Evolutionary conservation across 2,113 vertebrate species (phyloP).

Genomic region (Leucoraja erinaceus): DNA sequence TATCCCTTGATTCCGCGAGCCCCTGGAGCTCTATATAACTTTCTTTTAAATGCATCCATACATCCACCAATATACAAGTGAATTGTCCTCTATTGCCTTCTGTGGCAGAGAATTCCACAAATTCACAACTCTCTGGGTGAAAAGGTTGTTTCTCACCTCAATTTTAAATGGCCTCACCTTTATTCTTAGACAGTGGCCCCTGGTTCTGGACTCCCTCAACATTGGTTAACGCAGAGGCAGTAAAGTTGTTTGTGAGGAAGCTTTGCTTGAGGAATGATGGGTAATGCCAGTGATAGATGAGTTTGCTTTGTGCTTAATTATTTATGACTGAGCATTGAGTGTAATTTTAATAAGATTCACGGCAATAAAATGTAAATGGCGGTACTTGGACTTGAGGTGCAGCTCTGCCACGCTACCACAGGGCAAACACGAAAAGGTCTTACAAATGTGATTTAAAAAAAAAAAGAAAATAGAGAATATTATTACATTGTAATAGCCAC

Average conservation of each 20-base stretch:
- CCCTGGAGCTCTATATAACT: no score
- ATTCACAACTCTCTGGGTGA: no score
- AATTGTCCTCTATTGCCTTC: no score
- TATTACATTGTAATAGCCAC: slow-evolving; percentile 29
- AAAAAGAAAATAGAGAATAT: slow-evolving; percentile 23
- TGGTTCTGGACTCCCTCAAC: no score
- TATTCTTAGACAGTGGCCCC: no score
- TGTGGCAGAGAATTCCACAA: no score
- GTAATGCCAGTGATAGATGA: slow-evolving; percentile 34
- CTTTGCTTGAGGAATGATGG: slow-evolving; percentile 32
- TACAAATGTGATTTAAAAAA: slow-evolving; percentile 17
- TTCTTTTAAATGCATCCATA: no score
- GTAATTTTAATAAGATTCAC: slow-evolving; percentile 39
- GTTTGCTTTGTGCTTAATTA: slow-evolving; percentile 37
- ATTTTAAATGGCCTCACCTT: no score
- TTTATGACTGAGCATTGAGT: slow-evolving; percentile 29
- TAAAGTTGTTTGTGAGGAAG: slow-evolving; percentile 24
- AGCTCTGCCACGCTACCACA: background rate
- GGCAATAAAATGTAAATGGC: slow-evolving; percentile 31
- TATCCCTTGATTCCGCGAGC: no score
- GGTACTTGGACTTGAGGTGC: slow-evolving; percentile 16
- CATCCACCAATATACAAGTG: no score
- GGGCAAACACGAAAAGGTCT: slow-evolving; percentile 9
- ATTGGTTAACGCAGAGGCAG: background rate
- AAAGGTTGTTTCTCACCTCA: no score